These are phyloP conservation scores for Stegodyphus dumicola DNA, from an alignment of 1,140 invertebrate genomes.

Conservation along the genomic window DNA sequence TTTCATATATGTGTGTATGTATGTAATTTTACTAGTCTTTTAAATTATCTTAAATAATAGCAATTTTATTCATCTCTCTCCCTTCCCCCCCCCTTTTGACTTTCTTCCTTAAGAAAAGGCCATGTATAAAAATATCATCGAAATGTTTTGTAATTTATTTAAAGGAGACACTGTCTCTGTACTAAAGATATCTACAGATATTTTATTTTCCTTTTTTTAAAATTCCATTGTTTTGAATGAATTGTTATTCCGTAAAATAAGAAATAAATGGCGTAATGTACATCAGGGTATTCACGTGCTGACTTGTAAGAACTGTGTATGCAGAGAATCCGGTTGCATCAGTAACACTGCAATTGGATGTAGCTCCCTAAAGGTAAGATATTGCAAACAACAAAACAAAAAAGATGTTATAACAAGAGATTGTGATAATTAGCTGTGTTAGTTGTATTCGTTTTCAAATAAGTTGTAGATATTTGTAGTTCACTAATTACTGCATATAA, in stretches of 20 bases:
- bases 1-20: no score
- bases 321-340: slow-evolving; percentile 39
- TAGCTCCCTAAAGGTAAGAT: slow-evolving; percentile 44
- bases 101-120: no score
- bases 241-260: background rate
- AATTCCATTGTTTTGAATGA: background rate
- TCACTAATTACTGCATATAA: background rate
- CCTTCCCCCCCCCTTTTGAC: no score
- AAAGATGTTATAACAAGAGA: no score
- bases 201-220: background rate
- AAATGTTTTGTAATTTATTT: no score
- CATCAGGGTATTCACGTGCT: slow-evolving; percentile 49
- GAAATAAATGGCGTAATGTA: slow-evolving; percentile 1
- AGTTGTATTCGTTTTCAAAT: background rate
- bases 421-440: background rate
- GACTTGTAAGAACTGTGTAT: slow-evolving; percentile 52
- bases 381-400: background rate
- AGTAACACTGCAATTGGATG: slow-evolving; percentile 39
- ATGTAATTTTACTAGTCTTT: no score
- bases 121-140: no score
- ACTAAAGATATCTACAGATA: background rate
- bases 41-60: no score
- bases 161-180: no score
- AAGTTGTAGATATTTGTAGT: no score
- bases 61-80: no score